Evolutionary conservation across 2,113 vertebrate species (phyloP).

Genomic region (Bubo bubo): DNA sequence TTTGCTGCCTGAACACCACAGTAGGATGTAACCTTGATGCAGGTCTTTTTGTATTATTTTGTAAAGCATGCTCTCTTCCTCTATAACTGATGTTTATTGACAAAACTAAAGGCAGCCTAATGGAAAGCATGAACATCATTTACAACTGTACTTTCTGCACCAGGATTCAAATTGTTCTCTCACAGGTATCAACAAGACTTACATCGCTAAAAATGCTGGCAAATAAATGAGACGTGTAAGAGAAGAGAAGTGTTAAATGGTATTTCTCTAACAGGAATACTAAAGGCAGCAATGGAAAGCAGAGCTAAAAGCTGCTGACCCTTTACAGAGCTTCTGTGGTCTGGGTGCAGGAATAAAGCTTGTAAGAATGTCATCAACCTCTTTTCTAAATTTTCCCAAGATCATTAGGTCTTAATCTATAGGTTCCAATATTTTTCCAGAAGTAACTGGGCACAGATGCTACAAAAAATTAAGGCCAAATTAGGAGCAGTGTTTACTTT

Average conservation of each 20-base stretch:
- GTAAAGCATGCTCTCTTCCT: not conserved
- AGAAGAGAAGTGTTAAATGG: not conserved
- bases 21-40: not conserved
- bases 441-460: not conserved
- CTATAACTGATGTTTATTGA: not conserved
- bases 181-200: not conserved
- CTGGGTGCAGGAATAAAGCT: not conserved
- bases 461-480: not conserved
- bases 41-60: not conserved
- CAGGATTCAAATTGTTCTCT: not conserved
- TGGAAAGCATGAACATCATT: not conserved
- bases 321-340: rapidly evolving
- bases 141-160: not conserved
- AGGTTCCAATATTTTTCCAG: not conserved
- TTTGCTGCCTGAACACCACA: not conserved
- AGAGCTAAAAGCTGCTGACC: not conserved
- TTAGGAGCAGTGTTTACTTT: not conserved
- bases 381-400: not conserved
- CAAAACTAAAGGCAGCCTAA: not conserved
- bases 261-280: not conserved
- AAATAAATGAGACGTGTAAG: not conserved
- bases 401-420: not conserved
- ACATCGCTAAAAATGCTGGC: not conserved
- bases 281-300: not conserved
- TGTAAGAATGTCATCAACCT: not conserved